phyloP scores from a whole-genome alignment of 37 sponge, comb jelly and placozoan species.

The Spongia lamella region DNA sequence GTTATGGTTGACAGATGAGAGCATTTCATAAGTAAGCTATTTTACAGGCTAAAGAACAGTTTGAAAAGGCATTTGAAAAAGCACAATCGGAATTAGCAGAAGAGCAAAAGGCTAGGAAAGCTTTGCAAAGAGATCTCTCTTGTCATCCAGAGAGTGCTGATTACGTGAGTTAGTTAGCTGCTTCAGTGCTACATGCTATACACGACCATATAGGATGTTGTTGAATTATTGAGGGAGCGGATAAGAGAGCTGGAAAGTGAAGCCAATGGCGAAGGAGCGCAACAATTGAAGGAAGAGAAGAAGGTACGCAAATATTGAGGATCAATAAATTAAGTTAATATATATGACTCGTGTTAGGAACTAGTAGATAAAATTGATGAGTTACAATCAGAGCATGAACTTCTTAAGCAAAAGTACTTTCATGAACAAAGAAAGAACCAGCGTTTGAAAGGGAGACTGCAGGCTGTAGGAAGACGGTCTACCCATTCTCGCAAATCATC shows the following conservation, averaged over 20 bases:
- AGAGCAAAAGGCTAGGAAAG: too few relatives aligned
- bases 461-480: not conserved
- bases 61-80: too few relatives aligned
- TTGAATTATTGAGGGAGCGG: not conserved
- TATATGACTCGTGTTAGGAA: not conserved
- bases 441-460: not conserved
- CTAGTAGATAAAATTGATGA: constrained; percentile 31
- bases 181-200: not conserved
- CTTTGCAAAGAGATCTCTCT: too few relatives aligned
- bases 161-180: too few relatives aligned
- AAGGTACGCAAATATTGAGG: not conserved
- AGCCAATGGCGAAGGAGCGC: not conserved
- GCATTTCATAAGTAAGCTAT: too few relatives aligned
- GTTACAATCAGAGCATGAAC: constrained; percentile 36
- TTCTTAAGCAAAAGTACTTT: constrained; percentile 39
- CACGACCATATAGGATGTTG: not conserved
- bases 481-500: too few relatives aligned
- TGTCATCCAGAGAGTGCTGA: too few relatives aligned
- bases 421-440: constrained; percentile 20
- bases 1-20: too few relatives aligned
- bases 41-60: too few relatives aligned
- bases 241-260: constrained; percentile 34
- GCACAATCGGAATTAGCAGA: too few relatives aligned
- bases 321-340: too few relatives aligned
- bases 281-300: constrained; percentile 15